phyloP scores from a whole-genome alignment of 2,113 vertebrate species.

The Tragelaphus strepsiceros region DNA sequence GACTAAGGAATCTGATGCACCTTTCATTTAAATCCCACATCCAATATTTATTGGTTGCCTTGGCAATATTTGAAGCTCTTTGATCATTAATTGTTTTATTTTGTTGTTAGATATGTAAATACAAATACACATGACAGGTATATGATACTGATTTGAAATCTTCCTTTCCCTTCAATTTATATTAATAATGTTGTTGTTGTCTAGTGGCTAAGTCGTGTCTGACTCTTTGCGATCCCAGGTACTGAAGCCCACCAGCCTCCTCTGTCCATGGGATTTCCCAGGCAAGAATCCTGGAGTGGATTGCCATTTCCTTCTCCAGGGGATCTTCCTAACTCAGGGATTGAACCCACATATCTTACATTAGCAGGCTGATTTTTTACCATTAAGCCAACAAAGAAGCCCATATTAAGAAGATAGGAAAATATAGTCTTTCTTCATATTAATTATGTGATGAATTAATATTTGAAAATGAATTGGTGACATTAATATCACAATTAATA shows the following conservation, averaged over 20 bases:
- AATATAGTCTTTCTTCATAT: neutral
- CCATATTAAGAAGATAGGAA: neutral
- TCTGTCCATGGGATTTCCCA: neutral
- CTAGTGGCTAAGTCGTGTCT: neutral
- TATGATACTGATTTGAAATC: neutral
- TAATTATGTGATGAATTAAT: neutral
- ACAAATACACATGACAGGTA: neutral
- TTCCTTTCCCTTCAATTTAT: neutral
- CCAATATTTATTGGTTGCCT: neutral
- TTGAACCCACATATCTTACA: neutral
- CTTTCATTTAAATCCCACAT: neutral
- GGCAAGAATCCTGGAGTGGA: neutral
- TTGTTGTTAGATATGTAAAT: neutral
- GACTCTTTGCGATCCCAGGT: neutral
- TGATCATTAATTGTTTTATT: neutral
- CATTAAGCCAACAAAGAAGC: neutral
- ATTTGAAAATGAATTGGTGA: neutral
- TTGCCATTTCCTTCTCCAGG: neutral
- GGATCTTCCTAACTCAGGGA: neutral
- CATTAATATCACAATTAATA: neutral
- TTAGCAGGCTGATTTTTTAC: neutral
- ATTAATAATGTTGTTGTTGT: neutral
- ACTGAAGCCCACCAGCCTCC: neutral
- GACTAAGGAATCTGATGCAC: neutral
- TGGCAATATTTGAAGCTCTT: neutral